Evolutionary conservation across 2,797 vertebrate genomes (phyloP).

Genomic region (Tenualosa thibaudeaui): DNA sequence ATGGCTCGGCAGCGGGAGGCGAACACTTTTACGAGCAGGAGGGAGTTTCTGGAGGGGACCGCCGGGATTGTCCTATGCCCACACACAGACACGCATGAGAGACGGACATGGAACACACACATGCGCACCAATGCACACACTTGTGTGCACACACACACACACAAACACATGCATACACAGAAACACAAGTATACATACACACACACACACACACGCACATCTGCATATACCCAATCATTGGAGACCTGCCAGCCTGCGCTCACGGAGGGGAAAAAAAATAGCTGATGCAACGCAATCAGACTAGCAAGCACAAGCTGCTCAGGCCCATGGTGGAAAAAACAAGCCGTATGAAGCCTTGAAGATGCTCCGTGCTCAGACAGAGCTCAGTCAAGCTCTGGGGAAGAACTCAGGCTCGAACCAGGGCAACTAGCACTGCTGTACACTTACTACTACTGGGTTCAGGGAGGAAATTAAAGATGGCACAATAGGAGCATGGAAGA

Average conservation of each 20-base stretch:
- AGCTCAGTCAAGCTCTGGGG: conserved; percentile 1
- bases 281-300: neutral
- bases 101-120: neutral
- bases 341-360: neutral
- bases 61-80: neutral
- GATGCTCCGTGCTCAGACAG: neutral
- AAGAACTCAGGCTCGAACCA: neutral
- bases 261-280: neutral
- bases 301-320: neutral
- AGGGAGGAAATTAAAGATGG: neutral
- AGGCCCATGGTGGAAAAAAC: neutral
- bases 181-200: neutral
- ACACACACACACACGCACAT: neutral
- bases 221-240: neutral
- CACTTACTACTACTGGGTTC: neutral
- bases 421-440: neutral
- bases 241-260: neutral
- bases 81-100: neutral
- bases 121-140: neutral
- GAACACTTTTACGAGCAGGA: neutral
- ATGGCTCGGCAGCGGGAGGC: neutral
- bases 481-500: neutral
- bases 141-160: neutral
- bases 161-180: neutral
- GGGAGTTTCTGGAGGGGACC: neutral